These are phyloP conservation scores for Atta texana DNA, from an alignment of 1,140 invertebrate species.

Conservation along the genomic window DNA sequence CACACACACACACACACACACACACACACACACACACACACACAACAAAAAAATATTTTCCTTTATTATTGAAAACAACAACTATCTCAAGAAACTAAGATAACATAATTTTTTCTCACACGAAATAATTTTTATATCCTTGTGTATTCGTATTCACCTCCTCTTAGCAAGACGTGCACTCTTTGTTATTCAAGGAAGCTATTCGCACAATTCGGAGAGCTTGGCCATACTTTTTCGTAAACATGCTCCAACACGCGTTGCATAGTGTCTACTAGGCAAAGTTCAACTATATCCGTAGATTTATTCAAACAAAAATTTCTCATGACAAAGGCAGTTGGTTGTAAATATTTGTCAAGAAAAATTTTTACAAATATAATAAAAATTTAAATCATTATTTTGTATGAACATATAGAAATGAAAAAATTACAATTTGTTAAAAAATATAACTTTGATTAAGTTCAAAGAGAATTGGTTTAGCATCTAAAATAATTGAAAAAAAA, in stretches of 20 bases:
- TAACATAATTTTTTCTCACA: constrained; percentile 27
- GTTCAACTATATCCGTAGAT: constrained; percentile 51
- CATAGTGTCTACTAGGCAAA: constrained; percentile 38
- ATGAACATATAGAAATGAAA: background rate
- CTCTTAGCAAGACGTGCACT: constrained; percentile 48
- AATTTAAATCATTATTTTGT: constrained; percentile 16
- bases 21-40: no score
- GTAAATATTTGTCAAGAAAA: constrained; percentile 54
- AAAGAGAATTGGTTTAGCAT: background rate
- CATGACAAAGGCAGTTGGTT: constrained; percentile 28
- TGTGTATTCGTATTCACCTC: constrained; percentile 56
- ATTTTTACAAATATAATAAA: constrained; percentile 12
- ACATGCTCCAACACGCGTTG: constrained; percentile 53
- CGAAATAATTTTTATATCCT: constrained; percentile 48
- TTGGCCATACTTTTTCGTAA: constrained; percentile 59
- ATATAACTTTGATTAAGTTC: background rate
- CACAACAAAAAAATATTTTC: background rate
- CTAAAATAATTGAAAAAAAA: background rate
- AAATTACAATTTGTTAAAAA: background rate
- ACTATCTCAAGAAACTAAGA: background rate
- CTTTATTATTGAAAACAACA: background rate
- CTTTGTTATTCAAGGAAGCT: constrained; percentile 64
- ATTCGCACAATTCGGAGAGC: constrained; percentile 61
- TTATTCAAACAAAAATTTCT: constrained; percentile 61
- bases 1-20: no score